Conservation (phyloP, 2,888 invertebrate species). For the Bembecia ichneumoniformis region DNA sequence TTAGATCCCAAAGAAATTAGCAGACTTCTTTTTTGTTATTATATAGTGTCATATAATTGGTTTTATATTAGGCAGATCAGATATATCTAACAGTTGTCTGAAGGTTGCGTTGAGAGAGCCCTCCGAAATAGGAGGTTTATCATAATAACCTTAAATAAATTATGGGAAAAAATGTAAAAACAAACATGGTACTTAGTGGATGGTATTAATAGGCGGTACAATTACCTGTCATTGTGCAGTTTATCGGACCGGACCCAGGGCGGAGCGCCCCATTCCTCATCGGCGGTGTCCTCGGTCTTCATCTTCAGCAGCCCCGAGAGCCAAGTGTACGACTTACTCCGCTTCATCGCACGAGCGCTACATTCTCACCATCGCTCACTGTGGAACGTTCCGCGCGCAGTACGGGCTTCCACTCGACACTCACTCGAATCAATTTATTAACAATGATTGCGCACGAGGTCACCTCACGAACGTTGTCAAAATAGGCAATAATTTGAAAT, state of each 20-base stretch:
- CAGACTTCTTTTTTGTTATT: too few relatives aligned
- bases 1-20: too few relatives aligned
- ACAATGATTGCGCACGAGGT: neutral
- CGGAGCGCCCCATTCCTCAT: constrained; percentile 55
- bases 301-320: constrained; percentile 57
- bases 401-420: neutral
- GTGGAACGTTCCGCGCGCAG: neutral
- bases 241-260: constrained; percentile 54
- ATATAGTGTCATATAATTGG: too few relatives aligned
- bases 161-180: too few relatives aligned
- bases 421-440: neutral
- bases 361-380: neutral
- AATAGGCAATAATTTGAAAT: constrained; percentile 36
- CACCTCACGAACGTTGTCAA: constrained; percentile 3
- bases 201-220: constrained; percentile 1
- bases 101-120: too few relatives aligned
- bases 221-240: constrained; percentile 51
- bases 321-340: constrained; percentile 66
- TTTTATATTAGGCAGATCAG: too few relatives aligned
- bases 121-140: too few relatives aligned
- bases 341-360: constrained; percentile 36
- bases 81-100: too few relatives aligned
- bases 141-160: too few relatives aligned
- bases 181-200: too few relatives aligned
- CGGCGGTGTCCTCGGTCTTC: constrained; percentile 24